phyloP scores from a whole-genome alignment of 2,797 vertebrate species.

The Chrysolophus pictus region DNA sequence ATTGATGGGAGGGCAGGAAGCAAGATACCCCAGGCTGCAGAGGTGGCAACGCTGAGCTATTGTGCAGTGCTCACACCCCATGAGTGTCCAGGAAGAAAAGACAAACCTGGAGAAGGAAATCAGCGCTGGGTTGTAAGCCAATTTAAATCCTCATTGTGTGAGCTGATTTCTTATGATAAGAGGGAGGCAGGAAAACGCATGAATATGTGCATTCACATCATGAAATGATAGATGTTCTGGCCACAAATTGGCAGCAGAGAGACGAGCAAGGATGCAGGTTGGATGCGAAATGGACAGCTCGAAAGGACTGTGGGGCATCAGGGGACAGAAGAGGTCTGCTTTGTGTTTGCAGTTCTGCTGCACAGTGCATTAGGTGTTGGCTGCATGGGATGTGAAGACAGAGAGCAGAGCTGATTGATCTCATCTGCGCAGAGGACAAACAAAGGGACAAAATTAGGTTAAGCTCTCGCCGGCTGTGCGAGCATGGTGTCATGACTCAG shows the following conservation, averaged over 20 bases:
- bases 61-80: not conserved
- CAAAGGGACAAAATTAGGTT: slow-evolving; percentile 64
- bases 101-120: not conserved
- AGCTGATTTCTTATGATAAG: slow-evolving; percentile 38
- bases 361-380: not conserved
- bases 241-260: not conserved
- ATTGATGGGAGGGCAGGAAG: not conserved
- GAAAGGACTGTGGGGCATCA: not conserved
- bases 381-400: not conserved
- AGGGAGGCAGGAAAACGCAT: not conserved
- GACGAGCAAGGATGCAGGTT: not conserved
- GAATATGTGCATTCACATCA: not conserved
- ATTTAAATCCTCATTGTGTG: not conserved
- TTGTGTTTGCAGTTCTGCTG: not conserved
- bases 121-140: not conserved
- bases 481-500: slow-evolving; percentile 51
- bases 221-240: not conserved
- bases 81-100: not conserved
- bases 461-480: slow-evolving; percentile 46
- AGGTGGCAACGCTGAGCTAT: not conserved
- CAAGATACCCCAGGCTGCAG: accelerated
- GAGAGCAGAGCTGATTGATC: slow-evolving; percentile 22
- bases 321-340: not conserved
- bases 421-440: slow-evolving; percentile 35
- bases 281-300: not conserved